Evolutionary conservation across 2,888 invertebrate species (phyloP).

Genomic region (Zootermopsis nevadensis): DNA sequence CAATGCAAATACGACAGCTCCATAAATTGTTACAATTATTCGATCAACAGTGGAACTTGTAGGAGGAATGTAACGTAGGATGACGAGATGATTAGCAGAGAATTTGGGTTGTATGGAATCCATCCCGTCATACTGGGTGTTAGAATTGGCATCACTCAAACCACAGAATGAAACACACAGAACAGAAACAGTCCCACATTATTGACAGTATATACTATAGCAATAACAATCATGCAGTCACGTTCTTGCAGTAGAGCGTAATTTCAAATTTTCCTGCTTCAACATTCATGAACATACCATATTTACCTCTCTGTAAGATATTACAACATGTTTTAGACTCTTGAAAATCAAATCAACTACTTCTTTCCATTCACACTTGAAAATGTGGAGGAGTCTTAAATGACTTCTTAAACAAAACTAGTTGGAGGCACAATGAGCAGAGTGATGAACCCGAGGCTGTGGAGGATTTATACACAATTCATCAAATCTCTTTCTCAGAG

Average conservation of each 20-base stretch:
- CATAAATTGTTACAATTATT: not conserved
- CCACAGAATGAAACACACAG: constrained; percentile 27
- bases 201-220: not conserved
- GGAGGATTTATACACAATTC: constrained; percentile 70
- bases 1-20: constrained; percentile 18
- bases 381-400: not conserved
- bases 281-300: not conserved
- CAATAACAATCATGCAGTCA: not conserved
- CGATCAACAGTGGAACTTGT: not conserved
- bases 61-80: constrained; percentile 44
- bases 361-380: not conserved
- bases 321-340: not conserved
- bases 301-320: not conserved
- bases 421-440: constrained; percentile 49
- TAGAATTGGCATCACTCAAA: not conserved
- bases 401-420: not conserved
- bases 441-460: constrained; percentile 34
- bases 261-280: not conserved
- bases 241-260: not conserved
- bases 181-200: constrained; percentile 43
- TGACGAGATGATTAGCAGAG: constrained; percentile 14
- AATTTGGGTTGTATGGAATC: constrained; percentile 3
- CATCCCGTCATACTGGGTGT: constrained; percentile 14
- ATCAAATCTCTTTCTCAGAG: constrained; percentile 84
- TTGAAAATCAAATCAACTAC: constrained; percentile 10